Evolutionary conservation across 2,113 vertebrate species (phyloP).

Genomic region (Osmerus mordax): DNA sequence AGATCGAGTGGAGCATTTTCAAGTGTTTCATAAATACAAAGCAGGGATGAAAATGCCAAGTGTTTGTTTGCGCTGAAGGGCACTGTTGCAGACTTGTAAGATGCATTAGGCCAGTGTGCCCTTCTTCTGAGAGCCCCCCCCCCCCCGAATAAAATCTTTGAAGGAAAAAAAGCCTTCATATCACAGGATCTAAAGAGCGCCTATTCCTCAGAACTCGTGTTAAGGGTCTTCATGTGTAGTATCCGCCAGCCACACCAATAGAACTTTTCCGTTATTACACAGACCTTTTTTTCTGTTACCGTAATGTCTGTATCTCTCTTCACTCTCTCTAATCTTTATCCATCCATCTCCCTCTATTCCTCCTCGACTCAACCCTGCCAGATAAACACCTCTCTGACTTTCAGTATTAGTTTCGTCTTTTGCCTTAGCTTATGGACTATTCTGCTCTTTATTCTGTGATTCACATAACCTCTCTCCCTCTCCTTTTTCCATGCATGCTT

Average conservation of each 20-base stretch:
- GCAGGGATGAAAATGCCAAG: slow-evolving; percentile 51
- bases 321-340: background rate
- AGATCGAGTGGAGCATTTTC: slow-evolving; percentile 28
- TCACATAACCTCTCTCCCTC: background rate
- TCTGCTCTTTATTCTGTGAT: too few relatives aligned
- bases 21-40: slow-evolving; percentile 59
- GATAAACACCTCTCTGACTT: background rate
- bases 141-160: too few relatives aligned
- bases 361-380: slow-evolving; percentile 7
- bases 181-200: too few relatives aligned
- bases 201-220: slow-evolving; percentile 10
- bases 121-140: slow-evolving; percentile 21
- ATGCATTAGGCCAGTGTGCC: slow-evolving; percentile 45
- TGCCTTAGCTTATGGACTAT: too few relatives aligned
- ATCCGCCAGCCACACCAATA: background rate
- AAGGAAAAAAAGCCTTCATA: slow-evolving; percentile 10
- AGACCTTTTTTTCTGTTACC: background rate
- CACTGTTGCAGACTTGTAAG: slow-evolving; percentile 48
- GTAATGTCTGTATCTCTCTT: slow-evolving; percentile 11
- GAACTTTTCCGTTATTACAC: background rate
- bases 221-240: slow-evolving; percentile 11
- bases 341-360: slow-evolving; percentile 2
- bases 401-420: too few relatives aligned
- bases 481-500: background rate
- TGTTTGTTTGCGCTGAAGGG: slow-evolving; percentile 55